Conservation (phyloP, 2,888 invertebrate genomes). For the Heterodera filipjevi region DNA sequence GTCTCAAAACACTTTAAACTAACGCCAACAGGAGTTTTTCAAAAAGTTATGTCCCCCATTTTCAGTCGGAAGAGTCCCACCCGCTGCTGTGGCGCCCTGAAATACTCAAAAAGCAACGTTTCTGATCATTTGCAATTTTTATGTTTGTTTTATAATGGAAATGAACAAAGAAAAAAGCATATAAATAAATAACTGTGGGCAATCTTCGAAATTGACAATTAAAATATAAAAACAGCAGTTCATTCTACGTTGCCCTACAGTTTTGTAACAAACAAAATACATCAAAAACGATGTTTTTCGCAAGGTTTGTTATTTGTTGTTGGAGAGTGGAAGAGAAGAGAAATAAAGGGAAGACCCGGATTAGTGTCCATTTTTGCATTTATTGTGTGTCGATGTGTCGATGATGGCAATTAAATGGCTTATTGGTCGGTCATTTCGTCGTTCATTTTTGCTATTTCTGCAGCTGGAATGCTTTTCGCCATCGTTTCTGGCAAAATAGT, state of each 20-base stretch:
- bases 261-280: too few species aligned
- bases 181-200: background rate
- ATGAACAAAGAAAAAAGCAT: background rate
- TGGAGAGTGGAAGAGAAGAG: too few species aligned
- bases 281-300: too few species aligned
- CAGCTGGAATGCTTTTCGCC: background rate
- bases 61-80: constrained; percentile 86
- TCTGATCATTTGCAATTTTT: constrained; percentile 70
- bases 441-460: background rate
- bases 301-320: too few species aligned
- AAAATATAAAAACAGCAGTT: too few species aligned
- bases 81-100: constrained; percentile 97
- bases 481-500: constrained; percentile 20
- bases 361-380: background rate
- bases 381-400: background rate
- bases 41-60: constrained; percentile 22
- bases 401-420: too few species aligned
- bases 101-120: constrained; percentile 86
- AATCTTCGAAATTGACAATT: background rate
- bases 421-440: background rate
- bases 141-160: background rate
- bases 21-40: too few species aligned
- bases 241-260: too few species aligned
- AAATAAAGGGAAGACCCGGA: constrained; percentile 14
- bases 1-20: too few species aligned